These are phyloP conservation scores for Acleris literana DNA, from an alignment of 2,888 invertebrate species.

Conservation along the genomic window DNA sequence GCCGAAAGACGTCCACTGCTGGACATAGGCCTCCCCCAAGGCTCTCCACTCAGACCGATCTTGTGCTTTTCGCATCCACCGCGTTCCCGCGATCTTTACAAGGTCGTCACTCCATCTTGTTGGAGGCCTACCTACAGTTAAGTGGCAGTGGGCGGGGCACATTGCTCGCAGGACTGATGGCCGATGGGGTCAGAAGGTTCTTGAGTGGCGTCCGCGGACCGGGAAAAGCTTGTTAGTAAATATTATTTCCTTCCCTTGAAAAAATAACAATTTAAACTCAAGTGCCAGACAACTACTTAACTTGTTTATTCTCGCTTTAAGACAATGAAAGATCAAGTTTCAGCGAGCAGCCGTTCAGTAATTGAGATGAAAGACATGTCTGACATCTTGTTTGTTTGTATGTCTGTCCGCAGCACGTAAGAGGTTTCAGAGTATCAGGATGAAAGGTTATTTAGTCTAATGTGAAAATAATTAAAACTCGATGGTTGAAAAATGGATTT, in stretches of 20 bases:
- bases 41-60: too few relatives aligned
- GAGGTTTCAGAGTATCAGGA: neutral
- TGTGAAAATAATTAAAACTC: neutral
- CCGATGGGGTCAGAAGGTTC: too few relatives aligned
- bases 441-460: neutral
- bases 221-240: too few relatives aligned
- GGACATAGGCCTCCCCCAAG: too few relatives aligned
- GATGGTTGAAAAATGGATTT: neutral
- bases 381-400: neutral
- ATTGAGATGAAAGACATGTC: neutral
- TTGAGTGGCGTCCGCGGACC: too few relatives aligned
- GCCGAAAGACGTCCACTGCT: too few relatives aligned
- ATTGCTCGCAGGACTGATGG: too few relatives aligned
- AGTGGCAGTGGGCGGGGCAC: too few relatives aligned
- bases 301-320: neutral
- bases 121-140: too few relatives aligned
- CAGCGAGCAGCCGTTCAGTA: slow-evolving; percentile 7
- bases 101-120: too few relatives aligned
- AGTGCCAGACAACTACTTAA: neutral
- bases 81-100: too few relatives aligned
- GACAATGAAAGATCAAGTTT: slow-evolving; percentile 12
- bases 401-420: slow-evolving; percentile 1
- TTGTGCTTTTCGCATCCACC: too few relatives aligned
- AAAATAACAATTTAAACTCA: neutral
- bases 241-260: neutral